These are phyloP conservation scores for Agrilus cyanescens DNA, from an alignment of 2,888 invertebrate genomes.

Conservation along the genomic window DNA sequence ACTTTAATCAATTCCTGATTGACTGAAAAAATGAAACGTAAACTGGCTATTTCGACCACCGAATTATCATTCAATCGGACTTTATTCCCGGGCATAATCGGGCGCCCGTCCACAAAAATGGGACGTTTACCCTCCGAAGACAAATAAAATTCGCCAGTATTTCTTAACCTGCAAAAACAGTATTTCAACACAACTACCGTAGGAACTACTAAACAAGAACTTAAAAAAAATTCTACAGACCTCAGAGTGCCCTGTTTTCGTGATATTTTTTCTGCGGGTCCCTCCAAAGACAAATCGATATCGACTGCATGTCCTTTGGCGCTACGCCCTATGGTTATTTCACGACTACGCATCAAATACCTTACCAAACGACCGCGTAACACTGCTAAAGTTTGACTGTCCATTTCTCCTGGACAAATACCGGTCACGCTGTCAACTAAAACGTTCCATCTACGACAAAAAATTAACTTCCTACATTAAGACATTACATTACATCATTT, in stretches of 20 bases:
- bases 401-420: constrained; percentile 76
- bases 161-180: constrained; percentile 49
- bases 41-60: constrained; percentile 86
- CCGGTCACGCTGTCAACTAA: constrained; percentile 83
- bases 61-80: constrained; percentile 86
- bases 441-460: constrained; percentile 65
- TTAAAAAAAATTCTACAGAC: constrained; percentile 14
- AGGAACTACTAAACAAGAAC: not conserved
- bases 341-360: constrained; percentile 87
- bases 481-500: not conserved
- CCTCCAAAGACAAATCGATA: constrained; percentile 86
- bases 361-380: constrained; percentile 83
- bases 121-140: constrained; percentile 91
- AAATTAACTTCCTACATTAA: constrained; percentile 7
- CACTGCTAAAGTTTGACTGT: constrained; percentile 87
- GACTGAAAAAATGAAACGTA: constrained; percentile 85
- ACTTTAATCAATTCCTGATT: constrained; percentile 85
- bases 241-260: constrained; percentile 84
- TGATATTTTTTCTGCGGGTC: constrained; percentile 89
- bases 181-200: not conserved
- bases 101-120: constrained; percentile 87
- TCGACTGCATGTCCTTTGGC: constrained; percentile 84
- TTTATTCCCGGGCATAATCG: constrained; percentile 79
- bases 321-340: constrained; percentile 87
- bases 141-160: constrained; percentile 90